These are phyloP conservation scores for Nemotelus nigrinus DNA, from an alignment of 2,888 invertebrate genomes.

Conservation along the genomic window DNA sequence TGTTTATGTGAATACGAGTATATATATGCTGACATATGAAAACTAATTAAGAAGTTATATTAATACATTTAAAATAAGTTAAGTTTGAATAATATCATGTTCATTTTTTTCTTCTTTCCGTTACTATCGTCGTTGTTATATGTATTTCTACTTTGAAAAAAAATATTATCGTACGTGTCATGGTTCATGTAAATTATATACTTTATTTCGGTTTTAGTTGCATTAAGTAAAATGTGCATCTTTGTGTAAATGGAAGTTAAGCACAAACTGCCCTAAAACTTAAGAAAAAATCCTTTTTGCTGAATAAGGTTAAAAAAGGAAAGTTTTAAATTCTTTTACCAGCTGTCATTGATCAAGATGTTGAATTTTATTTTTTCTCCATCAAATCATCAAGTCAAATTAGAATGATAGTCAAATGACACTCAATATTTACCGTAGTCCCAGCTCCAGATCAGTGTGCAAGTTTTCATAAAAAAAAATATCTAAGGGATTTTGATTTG, in stretches of 20 bases:
- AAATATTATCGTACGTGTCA: background rate
- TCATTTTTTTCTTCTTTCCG: slow-evolving; percentile 13
- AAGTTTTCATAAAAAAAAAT: background rate
- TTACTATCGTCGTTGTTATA: background rate
- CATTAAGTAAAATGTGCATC: slow-evolving; percentile 21
- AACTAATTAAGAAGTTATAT: slow-evolving; percentile 8
- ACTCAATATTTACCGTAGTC: no score
- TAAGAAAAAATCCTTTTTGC: no score
- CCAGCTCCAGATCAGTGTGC: no score
- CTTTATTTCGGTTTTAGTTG: background rate
- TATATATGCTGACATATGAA: slow-evolving; percentile 10
- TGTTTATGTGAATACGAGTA: slow-evolving; percentile 4
- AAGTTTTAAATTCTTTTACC: no score
- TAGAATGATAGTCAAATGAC: no score
- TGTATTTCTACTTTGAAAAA: background rate
- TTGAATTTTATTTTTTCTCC: no score
- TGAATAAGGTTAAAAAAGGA: no score
- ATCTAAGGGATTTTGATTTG: background rate
- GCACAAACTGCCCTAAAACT: slow-evolving; percentile 19
- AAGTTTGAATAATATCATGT: slow-evolving; percentile 8
- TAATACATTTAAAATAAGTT: slow-evolving; percentile 37
- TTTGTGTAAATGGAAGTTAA: slow-evolving; percentile 20
- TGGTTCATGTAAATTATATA: background rate
- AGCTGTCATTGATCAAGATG: no score
- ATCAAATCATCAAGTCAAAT: no score